phyloP scores from a whole-genome alignment of 2,113 vertebrate species.

The Pandion haliaetus region DNA sequence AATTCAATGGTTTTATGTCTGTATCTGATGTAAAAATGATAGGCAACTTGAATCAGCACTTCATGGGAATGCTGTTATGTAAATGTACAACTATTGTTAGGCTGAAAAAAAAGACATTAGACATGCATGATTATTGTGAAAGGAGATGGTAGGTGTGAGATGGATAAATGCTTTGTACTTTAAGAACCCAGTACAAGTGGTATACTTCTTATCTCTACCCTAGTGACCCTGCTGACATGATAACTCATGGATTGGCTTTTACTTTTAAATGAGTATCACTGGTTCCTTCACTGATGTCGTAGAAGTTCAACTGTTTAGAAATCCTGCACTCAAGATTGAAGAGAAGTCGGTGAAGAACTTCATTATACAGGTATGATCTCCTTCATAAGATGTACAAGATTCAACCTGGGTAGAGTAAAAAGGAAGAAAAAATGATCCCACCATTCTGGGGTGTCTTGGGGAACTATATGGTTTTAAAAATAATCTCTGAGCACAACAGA shows the following conservation, averaged over 20 bases:
- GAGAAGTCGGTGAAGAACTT: not conserved
- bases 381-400: not conserved
- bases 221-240: not conserved
- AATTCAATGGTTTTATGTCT: not conserved
- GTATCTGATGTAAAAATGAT: not conserved
- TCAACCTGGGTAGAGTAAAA: not conserved
- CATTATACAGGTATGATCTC: not conserved
- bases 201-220: not conserved
- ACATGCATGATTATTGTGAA: not conserved
- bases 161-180: not conserved
- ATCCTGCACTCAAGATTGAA: not conserved
- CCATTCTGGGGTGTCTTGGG: not conserved
- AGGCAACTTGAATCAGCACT: not conserved
- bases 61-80: not conserved
- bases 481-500: not conserved
- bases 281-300: not conserved
- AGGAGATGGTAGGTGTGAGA: not conserved
- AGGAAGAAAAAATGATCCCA: not conserved
- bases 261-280: not conserved
- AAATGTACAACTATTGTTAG: not conserved
- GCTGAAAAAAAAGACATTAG: not conserved
- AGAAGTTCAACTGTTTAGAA: not conserved
- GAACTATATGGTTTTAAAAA: not conserved
- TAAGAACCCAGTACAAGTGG: not conserved
- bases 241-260: not conserved